These are phyloP conservation scores for Allophyes oxyacanthae DNA, from an alignment of 2,888 invertebrate genomes.

Conservation along the genomic window DNA sequence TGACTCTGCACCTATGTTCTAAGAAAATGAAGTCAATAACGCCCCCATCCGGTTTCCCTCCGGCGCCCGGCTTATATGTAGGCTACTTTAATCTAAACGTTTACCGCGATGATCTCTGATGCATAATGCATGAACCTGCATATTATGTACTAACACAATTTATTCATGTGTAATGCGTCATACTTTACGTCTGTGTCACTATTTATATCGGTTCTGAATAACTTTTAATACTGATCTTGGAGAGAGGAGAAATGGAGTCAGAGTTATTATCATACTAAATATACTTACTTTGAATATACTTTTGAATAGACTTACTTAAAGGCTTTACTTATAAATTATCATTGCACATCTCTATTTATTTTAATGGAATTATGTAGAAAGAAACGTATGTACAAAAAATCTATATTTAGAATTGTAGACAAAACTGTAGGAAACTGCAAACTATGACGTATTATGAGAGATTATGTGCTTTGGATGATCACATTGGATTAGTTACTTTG, in stretches of 20 bases:
- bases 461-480: too few species aligned
- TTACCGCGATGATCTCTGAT: slow-evolving; percentile 75
- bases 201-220: slow-evolving; percentile 35
- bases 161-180: slow-evolving; percentile 52
- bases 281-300: too few species aligned
- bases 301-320: too few species aligned
- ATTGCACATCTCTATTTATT: too few species aligned
- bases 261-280: too few species aligned
- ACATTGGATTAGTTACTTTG: too few species aligned
- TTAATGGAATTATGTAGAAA: too few species aligned
- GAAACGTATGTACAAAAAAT: too few species aligned
- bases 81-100: slow-evolving; percentile 61
- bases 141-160: slow-evolving; percentile 60
- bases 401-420: too few species aligned
- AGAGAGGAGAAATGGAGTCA: not conserved
- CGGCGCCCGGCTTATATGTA: slow-evolving; percentile 39
- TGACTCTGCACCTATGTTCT: not conserved
- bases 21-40: slow-evolving; percentile 4
- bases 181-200: slow-evolving; percentile 42
- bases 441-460: too few species aligned
- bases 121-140: slow-evolving; percentile 80
- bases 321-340: too few species aligned
- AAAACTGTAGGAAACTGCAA: too few species aligned
- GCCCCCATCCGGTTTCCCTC: slow-evolving; percentile 20
- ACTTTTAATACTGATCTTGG: slow-evolving; percentile 25